Percentiles rank a stretch among this genome's conserved stretches.
These are phyloP conservation scores for Coregonus ussuriensis DNA, from an alignment of 2,797 vertebrate genomes.

Conservation along the genomic window DNA sequence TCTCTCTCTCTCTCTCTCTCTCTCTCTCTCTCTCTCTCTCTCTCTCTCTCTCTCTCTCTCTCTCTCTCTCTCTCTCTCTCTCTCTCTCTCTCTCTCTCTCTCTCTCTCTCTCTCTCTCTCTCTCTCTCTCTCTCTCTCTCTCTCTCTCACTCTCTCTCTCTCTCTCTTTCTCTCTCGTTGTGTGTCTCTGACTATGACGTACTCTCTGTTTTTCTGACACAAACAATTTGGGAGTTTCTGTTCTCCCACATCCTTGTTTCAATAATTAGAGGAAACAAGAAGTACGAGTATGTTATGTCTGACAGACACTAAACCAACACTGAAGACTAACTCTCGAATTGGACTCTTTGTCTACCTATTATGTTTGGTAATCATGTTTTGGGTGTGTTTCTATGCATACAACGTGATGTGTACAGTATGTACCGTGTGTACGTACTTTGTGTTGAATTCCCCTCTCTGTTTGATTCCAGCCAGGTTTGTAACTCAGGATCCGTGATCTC, in stretches of 20 bases:
- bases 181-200: background rate
- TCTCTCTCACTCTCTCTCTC: conserved; percentile 27
- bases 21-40: no score
- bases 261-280: conserved; percentile 22
- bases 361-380: conserved; percentile 2
- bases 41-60: no score
- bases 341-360: background rate
- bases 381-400: conserved; percentile 2
- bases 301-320: conserved; percentile 28
- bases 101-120: no score
- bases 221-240: conserved; percentile 35
- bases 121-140: no score
- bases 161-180: conserved; percentile 16
- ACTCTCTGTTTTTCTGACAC: conserved; percentile 16
- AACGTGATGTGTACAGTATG: background rate
- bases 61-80: no score
- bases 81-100: no score
- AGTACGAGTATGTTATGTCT: background rate
- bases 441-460: background rate
- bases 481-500: conserved; percentile 75
- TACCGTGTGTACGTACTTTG: background rate
- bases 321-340: background rate
- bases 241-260: conserved; percentile 23
- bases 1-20: conserved; percentile 15
- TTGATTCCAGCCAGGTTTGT: conserved; percentile 67